These are phyloP conservation scores for Diadumene lineata DNA, from an alignment of 92 coral and sea anemone genomes.

Conservation along the genomic window DNA sequence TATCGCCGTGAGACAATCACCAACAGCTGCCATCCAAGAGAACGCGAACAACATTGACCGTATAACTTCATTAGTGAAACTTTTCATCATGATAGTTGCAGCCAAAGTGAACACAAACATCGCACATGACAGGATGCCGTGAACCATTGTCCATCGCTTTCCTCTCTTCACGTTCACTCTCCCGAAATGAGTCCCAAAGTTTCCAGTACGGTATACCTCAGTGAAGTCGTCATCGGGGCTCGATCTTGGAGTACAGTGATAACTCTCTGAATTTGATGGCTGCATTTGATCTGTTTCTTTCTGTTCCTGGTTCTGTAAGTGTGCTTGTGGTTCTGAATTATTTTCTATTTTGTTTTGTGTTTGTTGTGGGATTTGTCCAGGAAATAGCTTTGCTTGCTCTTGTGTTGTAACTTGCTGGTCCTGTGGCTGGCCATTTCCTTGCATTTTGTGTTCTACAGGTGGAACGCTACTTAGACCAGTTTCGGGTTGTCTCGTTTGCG, in stretches of 20 bases:
- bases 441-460: not conserved
- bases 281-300: too few relatives aligned
- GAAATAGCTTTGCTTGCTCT: too few relatives aligned
- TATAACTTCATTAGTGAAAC: not conserved
- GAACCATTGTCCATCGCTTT: constrained; percentile 15
- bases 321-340: too few relatives aligned
- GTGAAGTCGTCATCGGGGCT: not conserved
- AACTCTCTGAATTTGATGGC: too few relatives aligned
- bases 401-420: too few relatives aligned
- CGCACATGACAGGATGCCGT: not conserved
- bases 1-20: not conserved
- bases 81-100: not conserved
- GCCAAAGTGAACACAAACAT: not conserved
- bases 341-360: too few relatives aligned
- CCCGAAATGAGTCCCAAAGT: constrained; percentile 26
- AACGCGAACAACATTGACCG: not conserved
- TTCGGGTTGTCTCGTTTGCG: not conserved
- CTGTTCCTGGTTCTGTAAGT: too few relatives aligned
- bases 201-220: constrained; percentile 26
- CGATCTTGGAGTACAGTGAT: not conserved
- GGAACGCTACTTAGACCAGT: not conserved
- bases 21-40: not conserved
- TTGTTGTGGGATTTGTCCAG: too few relatives aligned
- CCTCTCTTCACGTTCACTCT: constrained; percentile 7
- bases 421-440: not conserved